Base-by-base conservation (phyloP, 2,797 vertebrate genomes). In the Trachurus trachurus region DNA sequence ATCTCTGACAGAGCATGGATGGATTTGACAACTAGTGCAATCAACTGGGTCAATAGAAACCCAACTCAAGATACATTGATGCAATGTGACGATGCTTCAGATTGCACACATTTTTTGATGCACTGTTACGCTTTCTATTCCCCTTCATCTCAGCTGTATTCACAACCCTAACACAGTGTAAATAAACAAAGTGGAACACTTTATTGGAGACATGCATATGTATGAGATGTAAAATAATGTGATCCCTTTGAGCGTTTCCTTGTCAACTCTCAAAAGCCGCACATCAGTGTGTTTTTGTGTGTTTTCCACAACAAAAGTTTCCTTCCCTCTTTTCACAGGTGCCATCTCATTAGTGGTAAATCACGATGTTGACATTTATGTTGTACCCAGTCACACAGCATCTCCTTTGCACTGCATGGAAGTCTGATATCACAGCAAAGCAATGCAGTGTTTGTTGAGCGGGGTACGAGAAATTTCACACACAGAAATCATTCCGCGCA, bases 301-400 rank as follows among this genome's bases (percentile, higher is more conserved):
- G 73, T 91, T 87, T 82, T 80, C 77, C 75, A 84, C 89, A 91
- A 92, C 91, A 95, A 94, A 89, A 90, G 91, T 93, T 93, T 91
- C 88, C 90, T 86, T 87, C 82, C 79, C 77, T 90, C 87, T 86
- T 90, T 82, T 91, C 88, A 88, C 83, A 91, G 87, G 87, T 91
- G 88, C 88, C 82, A 65, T 90, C 93, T 94, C 93, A 94, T 95
- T 95, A 95, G 92, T 63, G 76, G 84, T 76, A 88, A 93, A 93
- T 94, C 91, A 91, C 67, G 58, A 65, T 85, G 77, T 74, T 91
- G 92, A 93, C 93, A 91, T 93, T 91, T 90, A 87, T 65, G 87
- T 86, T 88, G 89, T 87, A 88, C 87, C 61, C 74, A 90, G 88
- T 81, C 81, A 75, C 64, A 60, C 82, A 22, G 82, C 82, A 69